Evolutionary conservation across 2,888 invertebrate genomes (phyloP).

Genomic region (Synergus gifuensis): DNA sequence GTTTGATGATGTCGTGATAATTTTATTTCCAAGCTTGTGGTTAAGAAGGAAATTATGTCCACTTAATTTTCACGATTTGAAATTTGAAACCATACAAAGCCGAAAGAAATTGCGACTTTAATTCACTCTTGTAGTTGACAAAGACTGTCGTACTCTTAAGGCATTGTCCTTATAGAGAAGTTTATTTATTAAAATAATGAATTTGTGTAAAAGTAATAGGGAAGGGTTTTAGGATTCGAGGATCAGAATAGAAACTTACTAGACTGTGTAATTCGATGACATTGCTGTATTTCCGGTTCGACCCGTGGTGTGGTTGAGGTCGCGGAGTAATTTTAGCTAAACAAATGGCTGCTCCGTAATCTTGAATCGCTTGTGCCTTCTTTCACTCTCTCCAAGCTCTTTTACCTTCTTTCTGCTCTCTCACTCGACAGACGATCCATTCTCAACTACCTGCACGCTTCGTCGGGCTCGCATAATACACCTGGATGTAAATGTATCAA

Average conservation of each 20-base stretch:
- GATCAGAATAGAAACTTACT: conserved; percentile 51
- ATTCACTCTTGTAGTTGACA: not conserved
- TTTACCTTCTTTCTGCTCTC: not conserved
- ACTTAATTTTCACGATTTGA: not conserved
- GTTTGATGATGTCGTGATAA: not conserved
- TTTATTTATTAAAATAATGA: conserved; percentile 25
- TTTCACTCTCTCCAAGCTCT: conserved; percentile 33
- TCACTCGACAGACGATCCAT: conserved; percentile 18
- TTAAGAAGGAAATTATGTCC: not conserved
- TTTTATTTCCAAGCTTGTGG: not conserved
- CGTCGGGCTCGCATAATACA: conserved; percentile 14
- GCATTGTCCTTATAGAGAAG: conserved; percentile 9
- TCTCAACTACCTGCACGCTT: conserved; percentile 15
- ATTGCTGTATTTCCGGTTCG: conserved; percentile 65
- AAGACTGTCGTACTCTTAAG: not conserved
- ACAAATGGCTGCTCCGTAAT: conserved; percentile 60
- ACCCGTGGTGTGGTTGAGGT: conserved; percentile 59
- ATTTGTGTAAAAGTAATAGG: conserved; percentile 46
- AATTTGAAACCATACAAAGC: not conserved
- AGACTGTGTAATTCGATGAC: conserved; percentile 61
- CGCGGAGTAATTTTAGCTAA: conserved; percentile 65
- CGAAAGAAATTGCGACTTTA: not conserved
- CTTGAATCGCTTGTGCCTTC: conserved; percentile 43
- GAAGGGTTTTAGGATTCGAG: conserved; percentile 41
- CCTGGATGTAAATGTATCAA: conserved; percentile 25